These are phyloP conservation scores for Macropis europaea DNA, from an alignment of 2,888 invertebrate genomes.

Conservation along the genomic window DNA sequence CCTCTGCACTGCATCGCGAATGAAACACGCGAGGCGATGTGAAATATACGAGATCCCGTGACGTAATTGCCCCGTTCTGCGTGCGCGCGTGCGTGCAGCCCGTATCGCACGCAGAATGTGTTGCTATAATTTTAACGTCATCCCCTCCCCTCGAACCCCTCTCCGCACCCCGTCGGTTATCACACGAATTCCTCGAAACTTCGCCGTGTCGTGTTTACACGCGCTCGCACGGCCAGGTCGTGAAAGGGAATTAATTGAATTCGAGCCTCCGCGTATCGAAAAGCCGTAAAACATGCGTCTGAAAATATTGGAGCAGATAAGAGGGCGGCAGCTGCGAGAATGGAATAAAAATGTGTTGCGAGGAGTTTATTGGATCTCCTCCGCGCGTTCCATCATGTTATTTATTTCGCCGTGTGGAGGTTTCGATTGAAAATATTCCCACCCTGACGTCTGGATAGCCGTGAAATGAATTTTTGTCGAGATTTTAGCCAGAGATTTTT, in stretches of 20 bases:
- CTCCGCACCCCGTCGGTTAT: no score
- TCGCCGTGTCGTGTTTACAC: no score
- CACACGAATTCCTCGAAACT: no score
- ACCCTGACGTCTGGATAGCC: no score
- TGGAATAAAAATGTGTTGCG: conserved; percentile 8
- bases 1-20: conserved; percentile 35
- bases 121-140: conserved; percentile 25
- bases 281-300: conserved; percentile 26
- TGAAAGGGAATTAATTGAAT: no score
- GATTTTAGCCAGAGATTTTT: no score
- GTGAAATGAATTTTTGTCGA: no score
- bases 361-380: neutral
- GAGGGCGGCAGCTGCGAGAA: neutral
- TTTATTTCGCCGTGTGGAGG: no score
- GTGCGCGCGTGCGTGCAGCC: conserved; percentile 18
- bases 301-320: conserved; percentile 19
- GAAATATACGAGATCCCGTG: conserved; percentile 35
- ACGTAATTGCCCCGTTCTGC: conserved; percentile 25
- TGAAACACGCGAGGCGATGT: conserved; percentile 14
- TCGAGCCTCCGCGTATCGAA: conserved; percentile 25
- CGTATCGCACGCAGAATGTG: conserved; percentile 14
- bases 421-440: no score
- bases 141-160: neutral
- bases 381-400: no score
- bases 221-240: no score